Evolutionary conservation across 2,888 invertebrate species (phyloP), one percentile per base, ranked within the genome.

Genomic region (Macrosoma leucophasiata): DNA sequence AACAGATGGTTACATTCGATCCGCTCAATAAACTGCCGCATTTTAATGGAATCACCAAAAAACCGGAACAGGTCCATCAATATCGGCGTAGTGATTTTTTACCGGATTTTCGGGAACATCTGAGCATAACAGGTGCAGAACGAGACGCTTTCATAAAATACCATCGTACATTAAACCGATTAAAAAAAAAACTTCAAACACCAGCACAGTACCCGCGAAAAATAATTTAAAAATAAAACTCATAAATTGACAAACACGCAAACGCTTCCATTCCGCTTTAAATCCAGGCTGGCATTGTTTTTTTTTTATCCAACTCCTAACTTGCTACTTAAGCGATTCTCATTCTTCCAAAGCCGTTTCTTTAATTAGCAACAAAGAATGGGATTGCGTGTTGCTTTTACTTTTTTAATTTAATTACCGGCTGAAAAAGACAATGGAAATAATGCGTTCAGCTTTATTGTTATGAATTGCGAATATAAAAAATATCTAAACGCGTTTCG

Each of bases 301-400:
- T 63, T 64, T 65, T 69, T 71, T 68, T 70, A 72, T 73, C 63
- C 54, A 58, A 61, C 67, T 60, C 56, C 64, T 58, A 82, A 82
- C 82, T 82, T 81, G 72, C 77, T 76, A 82, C 82, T 82, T 82
- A 79, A 56, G 63, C 62, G 61, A 70, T 73, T 74, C 74, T 71
- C 71, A 69, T 77, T 77, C 74, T 65, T 62, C 65, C 61, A 58
- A 59, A 62, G 62, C 60, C 58, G 70, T 74, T 78, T 74, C 78
- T 81, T 81, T 81, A 79, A 81, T 82, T 79, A 79, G 71, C 69
- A 64, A 68, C 74, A 76, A 75, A 76, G 75, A 77, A 78, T 72
- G 59, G 67, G 63, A 74, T 79, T 74, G 81, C 81, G 78, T 81
- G 79, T 71, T 64, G 60, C 67, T 74, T 71, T 72, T 72, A 73